phyloP scores from a whole-genome alignment of 2,888 invertebrate species.

The Hartigia nigra region DNA sequence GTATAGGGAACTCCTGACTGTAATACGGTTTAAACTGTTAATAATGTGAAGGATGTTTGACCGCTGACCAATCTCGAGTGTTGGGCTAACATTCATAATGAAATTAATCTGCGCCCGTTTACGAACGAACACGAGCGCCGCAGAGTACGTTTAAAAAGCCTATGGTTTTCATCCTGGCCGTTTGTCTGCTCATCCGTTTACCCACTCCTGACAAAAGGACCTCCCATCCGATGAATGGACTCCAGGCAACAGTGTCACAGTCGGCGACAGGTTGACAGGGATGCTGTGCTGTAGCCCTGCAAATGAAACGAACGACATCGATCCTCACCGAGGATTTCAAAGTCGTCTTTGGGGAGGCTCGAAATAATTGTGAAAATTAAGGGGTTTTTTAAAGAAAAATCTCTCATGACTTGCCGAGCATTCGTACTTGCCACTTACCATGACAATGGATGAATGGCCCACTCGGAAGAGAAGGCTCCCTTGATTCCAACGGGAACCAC shows the following conservation, averaged over 20 bases:
- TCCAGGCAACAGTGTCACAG: neutral
- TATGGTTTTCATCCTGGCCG: conserved; percentile 32
- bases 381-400: neutral
- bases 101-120: conserved; percentile 62
- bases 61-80: conserved; percentile 59
- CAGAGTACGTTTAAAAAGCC: conserved; percentile 47
- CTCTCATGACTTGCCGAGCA: neutral
- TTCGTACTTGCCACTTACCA: conserved; percentile 44
- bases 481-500: conserved; percentile 40
- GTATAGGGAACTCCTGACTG: neutral
- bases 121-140: conserved; percentile 33
- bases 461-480: conserved; percentile 32
- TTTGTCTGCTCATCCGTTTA: conserved; percentile 19
- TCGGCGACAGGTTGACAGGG: neutral
- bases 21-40: conserved; percentile 56
- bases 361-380: neutral
- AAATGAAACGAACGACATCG: neutral
- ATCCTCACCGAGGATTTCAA: neutral
- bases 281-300: neutral
- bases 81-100: conserved; percentile 65
- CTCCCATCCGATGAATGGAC: neutral
- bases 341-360: neutral
- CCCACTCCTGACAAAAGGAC: conserved; percentile 10
- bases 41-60: conserved; percentile 60
- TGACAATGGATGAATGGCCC: conserved; percentile 46